A percentile compares a stretch with the other conserved stretches of the same genome.
Evolutionary conservation across 2,888 invertebrate species (phyloP).

Genomic region (Amiota minor): DNA sequence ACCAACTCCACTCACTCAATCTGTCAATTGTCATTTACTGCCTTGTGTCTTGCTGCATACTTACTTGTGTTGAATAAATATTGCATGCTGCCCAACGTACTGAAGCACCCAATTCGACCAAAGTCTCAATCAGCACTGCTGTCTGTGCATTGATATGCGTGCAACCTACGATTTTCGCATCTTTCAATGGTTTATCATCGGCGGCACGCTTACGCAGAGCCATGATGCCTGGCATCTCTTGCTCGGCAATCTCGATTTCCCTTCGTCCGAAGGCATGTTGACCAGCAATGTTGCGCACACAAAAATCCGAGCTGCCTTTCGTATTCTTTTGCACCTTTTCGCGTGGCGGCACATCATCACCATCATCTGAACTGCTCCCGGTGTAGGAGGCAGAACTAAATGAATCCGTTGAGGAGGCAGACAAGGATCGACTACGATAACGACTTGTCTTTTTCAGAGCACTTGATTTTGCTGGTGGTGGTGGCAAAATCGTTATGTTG

Average conservation of each 20-base stretch:
- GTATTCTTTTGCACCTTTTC: conserved; percentile 93
- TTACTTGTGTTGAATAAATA: conserved; percentile 94
- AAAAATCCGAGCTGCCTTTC: conserved; percentile 90
- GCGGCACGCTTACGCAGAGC: conserved; percentile 91
- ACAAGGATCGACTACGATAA: conserved; percentile 91
- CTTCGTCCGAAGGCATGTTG: conserved; percentile 94
- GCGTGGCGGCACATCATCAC: conserved; percentile 93
- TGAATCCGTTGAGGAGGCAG: conserved; percentile 95
- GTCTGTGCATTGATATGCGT: conserved; percentile 99
- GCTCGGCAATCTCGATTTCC: conserved; percentile 98
- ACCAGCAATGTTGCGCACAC: conserved; percentile 89
- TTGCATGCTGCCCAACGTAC: conserved; percentile 98
- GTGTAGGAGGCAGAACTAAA: conserved; percentile 84
- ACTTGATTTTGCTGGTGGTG: conserved; percentile 76
- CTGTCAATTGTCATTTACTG: background rate
- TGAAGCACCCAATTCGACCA: conserved; percentile 90
- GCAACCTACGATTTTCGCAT: conserved; percentile 97
- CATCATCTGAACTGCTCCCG: conserved; percentile 91
- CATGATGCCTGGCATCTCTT: conserved; percentile 99
- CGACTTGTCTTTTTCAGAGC: conserved; percentile 90
- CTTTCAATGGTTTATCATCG: conserved; percentile 94
- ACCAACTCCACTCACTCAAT: background rate
- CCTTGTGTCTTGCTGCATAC: conserved; percentile 36
- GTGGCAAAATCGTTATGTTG: conserved; percentile 51
- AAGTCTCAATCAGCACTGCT: conserved; percentile 93